phyloP scores from a whole-genome alignment of 1,140 invertebrate genomes.

The Littorina saxatilis region DNA sequence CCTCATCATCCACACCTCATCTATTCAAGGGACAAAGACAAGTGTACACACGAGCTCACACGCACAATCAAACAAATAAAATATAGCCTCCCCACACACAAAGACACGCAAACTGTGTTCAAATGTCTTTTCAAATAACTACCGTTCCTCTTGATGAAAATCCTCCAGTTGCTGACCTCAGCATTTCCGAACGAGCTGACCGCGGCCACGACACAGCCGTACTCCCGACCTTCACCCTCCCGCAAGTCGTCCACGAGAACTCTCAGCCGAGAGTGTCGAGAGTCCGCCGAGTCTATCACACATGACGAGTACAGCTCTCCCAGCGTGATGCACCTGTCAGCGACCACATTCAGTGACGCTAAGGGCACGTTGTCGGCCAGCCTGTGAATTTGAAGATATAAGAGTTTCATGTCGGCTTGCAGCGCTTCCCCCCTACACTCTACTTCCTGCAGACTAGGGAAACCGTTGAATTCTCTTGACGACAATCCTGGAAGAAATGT shows the following conservation, averaged over 20 bases:
- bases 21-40: no score
- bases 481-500: constrained; percentile 23
- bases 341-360: no score
- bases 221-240: constrained; percentile 1
- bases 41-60: no score
- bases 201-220: neutral
- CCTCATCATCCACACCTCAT: no score
- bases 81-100: no score
- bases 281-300: neutral
- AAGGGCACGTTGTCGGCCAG: no score
- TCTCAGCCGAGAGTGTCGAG: neutral
- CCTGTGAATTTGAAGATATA: neutral
- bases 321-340: no score
- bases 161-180: neutral
- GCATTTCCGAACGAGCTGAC: neutral
- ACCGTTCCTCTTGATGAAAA: neutral
- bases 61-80: no score
- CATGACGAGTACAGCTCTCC: constrained; percentile 23
- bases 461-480: neutral
- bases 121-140: no score
- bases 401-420: neutral
- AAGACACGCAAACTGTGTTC: no score
- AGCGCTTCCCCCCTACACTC: neutral
- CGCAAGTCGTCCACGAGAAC: constrained; percentile 12
- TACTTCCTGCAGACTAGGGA: constrained; percentile 21